Evolutionary conservation across 1,140 invertebrate species (phyloP).

Genomic region (Eufriesea mexicana): DNA sequence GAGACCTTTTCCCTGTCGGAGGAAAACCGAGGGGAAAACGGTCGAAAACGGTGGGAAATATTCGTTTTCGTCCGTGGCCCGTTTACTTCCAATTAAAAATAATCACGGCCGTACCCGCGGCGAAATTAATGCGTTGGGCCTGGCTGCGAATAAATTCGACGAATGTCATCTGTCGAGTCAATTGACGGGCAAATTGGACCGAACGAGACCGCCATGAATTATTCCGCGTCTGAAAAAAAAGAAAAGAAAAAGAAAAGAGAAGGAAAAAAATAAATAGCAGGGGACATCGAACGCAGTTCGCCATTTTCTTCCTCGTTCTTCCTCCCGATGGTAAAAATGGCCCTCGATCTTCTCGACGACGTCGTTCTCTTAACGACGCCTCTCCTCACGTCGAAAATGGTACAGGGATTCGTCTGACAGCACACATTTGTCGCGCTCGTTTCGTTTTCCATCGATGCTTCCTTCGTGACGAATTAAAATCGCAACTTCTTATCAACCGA

Average conservation of each 20-base stretch:
- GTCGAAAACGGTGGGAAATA: background rate
- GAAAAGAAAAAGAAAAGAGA: background rate
- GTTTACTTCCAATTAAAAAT: constrained; percentile 39
- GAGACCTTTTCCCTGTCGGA: background rate
- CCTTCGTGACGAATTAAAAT: background rate
- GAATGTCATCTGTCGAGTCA: constrained; percentile 32
- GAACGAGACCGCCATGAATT: constrained; percentile 13
- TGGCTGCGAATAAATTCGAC: constrained; percentile 30
- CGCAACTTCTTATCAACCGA: background rate
- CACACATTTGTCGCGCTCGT: background rate
- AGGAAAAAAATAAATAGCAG: too few species aligned
- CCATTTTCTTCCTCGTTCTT: background rate
- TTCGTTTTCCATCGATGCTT: background rate
- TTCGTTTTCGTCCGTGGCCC: background rate
- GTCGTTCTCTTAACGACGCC: too few species aligned
- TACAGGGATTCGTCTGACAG: background rate
- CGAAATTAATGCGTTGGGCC: constrained; percentile 15
- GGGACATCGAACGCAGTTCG: background rate
- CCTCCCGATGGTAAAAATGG: too few species aligned
- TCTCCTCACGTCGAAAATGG: background rate
- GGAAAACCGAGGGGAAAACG: background rate
- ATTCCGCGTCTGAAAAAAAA: constrained; percentile 2
- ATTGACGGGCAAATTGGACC: constrained; percentile 37
- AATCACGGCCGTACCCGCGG: constrained; percentile 29
- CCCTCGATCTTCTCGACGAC: too few species aligned